These are phyloP conservation scores for Sciaenops ocellatus DNA, from an alignment of 2,797 vertebrate species.

Conservation along the genomic window DNA sequence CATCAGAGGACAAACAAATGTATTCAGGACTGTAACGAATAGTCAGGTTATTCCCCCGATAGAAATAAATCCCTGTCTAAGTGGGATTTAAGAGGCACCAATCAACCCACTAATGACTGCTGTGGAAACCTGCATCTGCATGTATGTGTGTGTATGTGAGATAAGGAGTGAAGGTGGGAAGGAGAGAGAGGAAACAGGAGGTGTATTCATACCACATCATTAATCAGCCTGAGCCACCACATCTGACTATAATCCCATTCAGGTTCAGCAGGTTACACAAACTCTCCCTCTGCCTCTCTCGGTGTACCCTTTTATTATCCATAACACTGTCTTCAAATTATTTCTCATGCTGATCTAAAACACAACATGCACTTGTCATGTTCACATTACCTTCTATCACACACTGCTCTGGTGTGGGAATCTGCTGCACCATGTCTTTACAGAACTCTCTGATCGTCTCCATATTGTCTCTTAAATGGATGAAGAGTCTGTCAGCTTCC, in stretches of 20 bases:
- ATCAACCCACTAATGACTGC: constrained; percentile 20
- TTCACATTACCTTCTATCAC: constrained; percentile 91
- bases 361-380: neutral
- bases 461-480: constrained; percentile 92
- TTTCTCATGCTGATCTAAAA: neutral
- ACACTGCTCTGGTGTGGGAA: constrained; percentile 93
- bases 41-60: neutral
- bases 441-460: constrained; percentile 89
- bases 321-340: neutral
- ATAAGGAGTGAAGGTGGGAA: neutral
- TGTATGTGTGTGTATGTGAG: constrained; percentile 24
- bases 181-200: constrained; percentile 4
- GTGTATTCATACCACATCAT: constrained; percentile 36
- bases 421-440: constrained; percentile 86
- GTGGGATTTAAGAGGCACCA: constrained; percentile 13
- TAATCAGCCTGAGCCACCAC: constrained; percentile 47
- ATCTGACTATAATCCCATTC: constrained; percentile 59
- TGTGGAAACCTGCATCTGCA: constrained; percentile 12
- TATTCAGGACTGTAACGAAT: neutral
- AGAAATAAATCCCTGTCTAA: constrained; percentile 44
- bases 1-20: neutral
- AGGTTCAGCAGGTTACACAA: constrained; percentile 49
- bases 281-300: constrained; percentile 19
- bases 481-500: constrained; percentile 88
- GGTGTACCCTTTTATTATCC: neutral